Evolutionary conservation across 2,797 vertebrate species (phyloP).

Genomic region (Loriculus beryllinus): DNA sequence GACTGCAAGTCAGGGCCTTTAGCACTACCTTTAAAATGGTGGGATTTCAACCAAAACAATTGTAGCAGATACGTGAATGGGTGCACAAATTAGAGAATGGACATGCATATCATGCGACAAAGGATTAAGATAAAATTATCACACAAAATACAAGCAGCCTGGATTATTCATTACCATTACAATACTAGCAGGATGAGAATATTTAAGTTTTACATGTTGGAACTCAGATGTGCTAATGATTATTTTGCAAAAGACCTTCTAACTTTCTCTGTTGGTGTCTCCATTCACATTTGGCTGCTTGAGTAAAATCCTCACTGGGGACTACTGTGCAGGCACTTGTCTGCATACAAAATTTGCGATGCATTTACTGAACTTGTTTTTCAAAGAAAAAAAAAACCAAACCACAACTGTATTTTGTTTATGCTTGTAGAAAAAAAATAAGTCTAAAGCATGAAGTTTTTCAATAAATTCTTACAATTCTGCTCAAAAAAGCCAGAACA

Average conservation of each 20-base stretch:
- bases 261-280: background rate
- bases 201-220: background rate
- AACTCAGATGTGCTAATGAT: background rate
- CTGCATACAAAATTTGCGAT: background rate
- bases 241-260: background rate
- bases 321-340: background rate
- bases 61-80: background rate
- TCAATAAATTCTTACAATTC: background rate
- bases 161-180: background rate
- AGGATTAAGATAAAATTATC: background rate
- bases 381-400: background rate
- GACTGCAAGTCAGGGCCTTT: background rate
- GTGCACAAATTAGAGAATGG: background rate
- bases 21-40: background rate
- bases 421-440: background rate
- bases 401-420: fast-evolving
- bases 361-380: background rate
- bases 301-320: background rate
- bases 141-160: background rate
- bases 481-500: background rate
- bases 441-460: background rate
- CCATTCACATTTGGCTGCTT: background rate
- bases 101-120: fast-evolving
- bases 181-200: background rate
- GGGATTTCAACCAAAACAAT: background rate